Evolutionary conservation across 2,888 invertebrate species (phyloP), one percentile per base, ranked within the genome.

Genomic region (Rhorus exstirpatorius): DNA sequence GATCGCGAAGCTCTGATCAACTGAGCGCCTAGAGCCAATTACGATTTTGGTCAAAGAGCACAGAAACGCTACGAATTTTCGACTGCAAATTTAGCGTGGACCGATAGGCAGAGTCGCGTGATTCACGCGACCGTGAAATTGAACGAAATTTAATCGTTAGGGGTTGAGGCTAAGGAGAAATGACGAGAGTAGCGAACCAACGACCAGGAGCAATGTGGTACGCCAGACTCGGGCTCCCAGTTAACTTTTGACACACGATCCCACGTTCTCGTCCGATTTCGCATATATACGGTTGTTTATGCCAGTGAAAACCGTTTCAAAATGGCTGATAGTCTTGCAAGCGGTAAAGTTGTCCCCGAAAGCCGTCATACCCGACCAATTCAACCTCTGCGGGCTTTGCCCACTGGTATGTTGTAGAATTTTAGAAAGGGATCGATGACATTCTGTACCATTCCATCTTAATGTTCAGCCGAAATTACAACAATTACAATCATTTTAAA

Each of bases 51-150:
- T 68, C 14, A 10, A 10, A 10, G 67, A 31, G 49, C 55, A 35
- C 17, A 41, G 53, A n/a, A n/a, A n/a, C 38, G 53, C 17, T 17
- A 17, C 14, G 46, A 71, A 63, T 53, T 63, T 49, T 10, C 38
- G 53, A 31, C 10, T 26, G 55, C 44, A 55, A 65, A 81, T 71
- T 65, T 46, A 26, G 65, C 19, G 41, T 61, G 44, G 74, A 14
- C 46, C 63, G 60, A 75, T 65, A 71, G 63, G 58, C 58, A 26
- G 55, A 65, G 63, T 17, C 41, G 55, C 58, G 65, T 63, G 63
- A 80, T 70, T 14, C 80, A 49, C 55, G 63, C 81, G 65, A 81
- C 65, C 71, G 65, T 81, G 81, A 81, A 81, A 81, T 81, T 76
- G 65, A 49, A 55, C 63, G 70, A 78, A 78, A 70, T 70, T 70